Percentiles rank a stretch among this genome's conserved stretches.
Evolutionary conservation across 2,888 invertebrate genomes (phyloP).

Genomic region (Cyclophora albipunctata): DNA sequence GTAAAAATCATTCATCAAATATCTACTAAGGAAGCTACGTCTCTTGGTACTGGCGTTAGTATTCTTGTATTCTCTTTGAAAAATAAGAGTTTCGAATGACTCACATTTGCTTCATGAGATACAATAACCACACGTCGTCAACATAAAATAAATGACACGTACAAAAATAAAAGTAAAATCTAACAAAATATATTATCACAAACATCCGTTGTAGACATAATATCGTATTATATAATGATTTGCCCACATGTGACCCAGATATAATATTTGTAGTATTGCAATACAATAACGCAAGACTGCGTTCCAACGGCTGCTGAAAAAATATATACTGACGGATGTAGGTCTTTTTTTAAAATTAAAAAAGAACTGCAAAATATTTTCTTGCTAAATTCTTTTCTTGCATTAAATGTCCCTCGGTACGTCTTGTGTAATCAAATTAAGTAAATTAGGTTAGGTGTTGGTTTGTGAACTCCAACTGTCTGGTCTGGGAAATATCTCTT

Average conservation of each 20-base stretch:
- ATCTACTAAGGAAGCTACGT: too few species aligned
- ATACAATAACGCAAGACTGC: slow-evolving; percentile 26
- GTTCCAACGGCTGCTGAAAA: slow-evolving; percentile 31
- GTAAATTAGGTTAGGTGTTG: slow-evolving; percentile 42
- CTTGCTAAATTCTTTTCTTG: slow-evolving; percentile 39
- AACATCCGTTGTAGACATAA: slow-evolving; percentile 20
- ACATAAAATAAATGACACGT: too few species aligned
- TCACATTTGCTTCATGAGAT: too few species aligned
- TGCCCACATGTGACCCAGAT: slow-evolving; percentile 31
- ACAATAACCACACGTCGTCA: too few species aligned
- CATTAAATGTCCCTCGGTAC: slow-evolving; percentile 46
- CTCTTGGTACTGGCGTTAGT: too few species aligned
- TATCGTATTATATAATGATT: slow-evolving; percentile 31
- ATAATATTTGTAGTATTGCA: slow-evolving; percentile 26
- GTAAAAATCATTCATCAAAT: too few species aligned
- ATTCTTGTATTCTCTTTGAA: too few species aligned
- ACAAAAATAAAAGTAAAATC: neutral
- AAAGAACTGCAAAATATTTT: slow-evolving; percentile 43
- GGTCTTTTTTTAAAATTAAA: slow-evolving; percentile 51
- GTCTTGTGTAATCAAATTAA: slow-evolving; percentile 53
- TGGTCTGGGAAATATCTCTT: slow-evolving; percentile 29
- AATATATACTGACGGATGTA: slow-evolving; percentile 43
- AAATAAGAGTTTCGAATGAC: too few species aligned
- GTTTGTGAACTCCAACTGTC: slow-evolving; percentile 31
- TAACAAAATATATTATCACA: slow-evolving; percentile 5